phyloP scores from a whole-genome alignment of 2,797 vertebrate genomes.

The Eleutherodactylus coqui region DNA sequence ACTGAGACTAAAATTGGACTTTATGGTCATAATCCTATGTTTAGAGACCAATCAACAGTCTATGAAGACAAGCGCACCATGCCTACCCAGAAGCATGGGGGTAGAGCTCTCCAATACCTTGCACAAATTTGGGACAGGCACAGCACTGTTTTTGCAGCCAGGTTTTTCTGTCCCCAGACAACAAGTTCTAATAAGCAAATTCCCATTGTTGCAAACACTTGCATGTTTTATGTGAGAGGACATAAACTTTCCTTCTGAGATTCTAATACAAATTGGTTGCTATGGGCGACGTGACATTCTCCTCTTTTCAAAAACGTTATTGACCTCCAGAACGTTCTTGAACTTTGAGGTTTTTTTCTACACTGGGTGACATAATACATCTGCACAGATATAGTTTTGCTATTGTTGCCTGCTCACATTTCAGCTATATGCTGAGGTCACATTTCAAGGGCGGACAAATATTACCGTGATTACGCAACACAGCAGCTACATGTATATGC shows the following conservation, averaged over 20 bases:
- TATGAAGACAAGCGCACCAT: no score
- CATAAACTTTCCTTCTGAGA: background rate
- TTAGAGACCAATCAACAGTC: no score
- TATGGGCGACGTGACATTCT: background rate
- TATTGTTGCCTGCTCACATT: conserved; percentile 17
- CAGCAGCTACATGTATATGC: background rate
- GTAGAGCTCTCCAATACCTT: no score
- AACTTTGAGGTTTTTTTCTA: background rate
- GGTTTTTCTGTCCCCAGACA: no score
- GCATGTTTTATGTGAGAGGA: background rate
- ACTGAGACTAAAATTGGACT: no score
- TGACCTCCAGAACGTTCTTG: background rate
- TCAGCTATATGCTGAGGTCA: conserved; percentile 15
- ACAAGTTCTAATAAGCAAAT: background rate
- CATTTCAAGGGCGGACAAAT: conserved; percentile 35
- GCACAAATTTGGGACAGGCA: no score
- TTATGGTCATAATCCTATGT: no score
- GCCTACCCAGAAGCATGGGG: no score
- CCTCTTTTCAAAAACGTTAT: background rate
- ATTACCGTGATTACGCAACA: background rate
- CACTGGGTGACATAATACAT: conserved; percentile 13
- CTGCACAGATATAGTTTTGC: conserved; percentile 17
- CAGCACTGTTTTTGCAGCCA: no score
- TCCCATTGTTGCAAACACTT: no score
- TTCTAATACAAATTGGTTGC: background rate